A percentile compares a stretch with the other conserved stretches of the same genome.
Conservation (phyloP, 2,797 vertebrate species). For the Aratinga solstitialis region DNA sequence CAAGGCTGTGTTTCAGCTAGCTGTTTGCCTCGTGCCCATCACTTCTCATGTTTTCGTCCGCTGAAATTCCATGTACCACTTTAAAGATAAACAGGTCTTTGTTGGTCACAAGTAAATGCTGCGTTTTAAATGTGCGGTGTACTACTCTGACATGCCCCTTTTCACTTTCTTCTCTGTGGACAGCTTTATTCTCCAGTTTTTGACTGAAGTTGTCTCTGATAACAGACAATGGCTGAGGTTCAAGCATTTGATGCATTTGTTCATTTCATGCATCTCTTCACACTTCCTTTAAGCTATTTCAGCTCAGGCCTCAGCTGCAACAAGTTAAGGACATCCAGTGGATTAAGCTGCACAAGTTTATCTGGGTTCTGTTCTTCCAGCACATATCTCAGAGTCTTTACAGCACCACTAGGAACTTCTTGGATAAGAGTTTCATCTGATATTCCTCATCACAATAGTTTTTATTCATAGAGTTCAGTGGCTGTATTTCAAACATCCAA, state of each 20-base stretch:
- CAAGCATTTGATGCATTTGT: constrained; percentile 69
- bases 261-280: constrained; percentile 84
- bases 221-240: constrained; percentile 86
- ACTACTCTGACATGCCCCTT: constrained; percentile 84
- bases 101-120: constrained; percentile 81
- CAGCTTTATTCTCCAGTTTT: constrained; percentile 86
- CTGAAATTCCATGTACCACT: constrained; percentile 84
- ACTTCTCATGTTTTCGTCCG: constrained; percentile 83
- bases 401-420: constrained; percentile 83
- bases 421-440: constrained; percentile 69
- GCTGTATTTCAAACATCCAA: constrained; percentile 88
- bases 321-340: constrained; percentile 84
- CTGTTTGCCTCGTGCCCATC: constrained; percentile 83
- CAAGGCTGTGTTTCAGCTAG: constrained; percentile 88
- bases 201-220: constrained; percentile 86
- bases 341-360: constrained; percentile 82
- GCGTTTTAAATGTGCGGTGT: constrained; percentile 86
- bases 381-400: constrained; percentile 85
- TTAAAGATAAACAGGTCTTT: constrained; percentile 80
- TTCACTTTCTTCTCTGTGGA: constrained; percentile 87
- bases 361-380: constrained; percentile 87
- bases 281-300: constrained; percentile 85
- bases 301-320: constrained; percentile 84
- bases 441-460: constrained; percentile 78
- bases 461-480: constrained; percentile 84